Percentiles rank a stretch among this genome's conserved stretches.
Conservation (phyloP, 2,888 invertebrate genomes). For the Diloba caeruleocephala region DNA sequence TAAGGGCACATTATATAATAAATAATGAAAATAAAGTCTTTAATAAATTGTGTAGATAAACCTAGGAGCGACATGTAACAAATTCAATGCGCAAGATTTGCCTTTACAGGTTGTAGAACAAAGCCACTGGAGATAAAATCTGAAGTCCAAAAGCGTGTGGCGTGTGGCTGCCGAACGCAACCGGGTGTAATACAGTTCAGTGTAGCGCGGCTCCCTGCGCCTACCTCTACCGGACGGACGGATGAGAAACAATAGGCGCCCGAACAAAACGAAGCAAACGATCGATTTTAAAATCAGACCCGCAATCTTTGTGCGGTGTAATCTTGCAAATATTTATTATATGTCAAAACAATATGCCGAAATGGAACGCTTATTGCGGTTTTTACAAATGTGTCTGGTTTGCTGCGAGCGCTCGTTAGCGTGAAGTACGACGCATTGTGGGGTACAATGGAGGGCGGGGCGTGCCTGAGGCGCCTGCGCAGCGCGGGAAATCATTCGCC, state of each 20-base stretch:
- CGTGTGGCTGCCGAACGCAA: constrained; percentile 76
- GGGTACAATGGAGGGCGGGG: constrained; percentile 84
- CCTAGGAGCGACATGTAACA: constrained; percentile 1
- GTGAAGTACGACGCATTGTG: constrained; percentile 87
- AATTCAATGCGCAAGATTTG: constrained; percentile 42
- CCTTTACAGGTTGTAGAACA: constrained; percentile 41
- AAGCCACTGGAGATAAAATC: constrained; percentile 48
- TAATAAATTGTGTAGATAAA: constrained; percentile 1
- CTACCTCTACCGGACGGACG: constrained; percentile 56
- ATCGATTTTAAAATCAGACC: constrained; percentile 80
- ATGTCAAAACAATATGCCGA: constrained; percentile 89
- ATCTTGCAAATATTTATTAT: constrained; percentile 89
- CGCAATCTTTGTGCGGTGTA: constrained; percentile 80
- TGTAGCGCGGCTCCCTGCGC: constrained; percentile 55
- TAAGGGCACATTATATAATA: too few relatives aligned
- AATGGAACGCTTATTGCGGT: constrained; percentile 87
- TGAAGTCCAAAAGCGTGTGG: constrained; percentile 63
- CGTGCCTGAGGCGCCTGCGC: constrained; percentile 75
- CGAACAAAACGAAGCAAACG: constrained; percentile 70
- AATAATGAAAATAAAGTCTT: not conserved
- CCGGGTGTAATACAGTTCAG: constrained; percentile 84
- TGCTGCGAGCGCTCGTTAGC: constrained; percentile 87
- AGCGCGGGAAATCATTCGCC: constrained; percentile 68
- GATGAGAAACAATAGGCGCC: constrained; percentile 69
- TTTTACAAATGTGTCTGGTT: constrained; percentile 88